Evolutionary conservation across 1,140 invertebrate species (phyloP).

Genomic region (Wiebesia pumilae): DNA sequence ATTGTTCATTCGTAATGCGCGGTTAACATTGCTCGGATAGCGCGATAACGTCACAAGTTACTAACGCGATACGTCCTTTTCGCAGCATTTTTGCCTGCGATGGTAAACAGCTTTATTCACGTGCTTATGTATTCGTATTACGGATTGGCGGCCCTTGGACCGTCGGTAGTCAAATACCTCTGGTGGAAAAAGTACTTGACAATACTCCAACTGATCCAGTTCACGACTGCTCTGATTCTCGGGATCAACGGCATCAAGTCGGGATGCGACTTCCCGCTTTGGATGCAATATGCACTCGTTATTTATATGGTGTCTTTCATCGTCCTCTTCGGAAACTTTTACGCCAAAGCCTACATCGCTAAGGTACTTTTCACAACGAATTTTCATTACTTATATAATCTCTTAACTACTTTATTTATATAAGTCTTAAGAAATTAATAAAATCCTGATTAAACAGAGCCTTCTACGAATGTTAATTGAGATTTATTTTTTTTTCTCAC

Average conservation of each 20-base stretch:
- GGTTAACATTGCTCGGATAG: too few species aligned
- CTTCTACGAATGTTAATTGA: not conserved
- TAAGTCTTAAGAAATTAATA: too few species aligned
- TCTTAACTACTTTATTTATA: too few species aligned
- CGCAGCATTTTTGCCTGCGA: slow-evolving; percentile 87
- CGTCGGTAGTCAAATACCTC: slow-evolving; percentile 84
- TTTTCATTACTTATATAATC: not conserved
- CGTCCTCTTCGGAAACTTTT: slow-evolving; percentile 94
- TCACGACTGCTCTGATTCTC: slow-evolving; percentile 87
- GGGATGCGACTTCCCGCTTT: slow-evolving; percentile 91
- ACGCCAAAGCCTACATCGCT: slow-evolving; percentile 86
- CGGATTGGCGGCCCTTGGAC: slow-evolving; percentile 88
- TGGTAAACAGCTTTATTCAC: slow-evolving; percentile 94
- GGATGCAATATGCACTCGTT: slow-evolving; percentile 95
- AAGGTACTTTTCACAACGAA: slow-evolving; percentile 75
- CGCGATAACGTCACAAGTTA: not conserved
- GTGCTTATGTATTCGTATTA: slow-evolving; percentile 97
- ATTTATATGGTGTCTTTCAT: slow-evolving; percentile 94
- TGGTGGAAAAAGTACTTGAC: slow-evolving; percentile 98
- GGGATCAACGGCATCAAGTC: slow-evolving; percentile 88
- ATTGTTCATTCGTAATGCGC: not conserved
- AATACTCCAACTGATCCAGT: slow-evolving; percentile 90
- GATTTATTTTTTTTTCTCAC: not conserved
- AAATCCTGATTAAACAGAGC: too few species aligned
- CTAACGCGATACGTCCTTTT: slow-evolving; percentile 21